phyloP scores from a whole-genome alignment of 2,113 vertebrate genomes.

The Rhombomys opimus region DNA sequence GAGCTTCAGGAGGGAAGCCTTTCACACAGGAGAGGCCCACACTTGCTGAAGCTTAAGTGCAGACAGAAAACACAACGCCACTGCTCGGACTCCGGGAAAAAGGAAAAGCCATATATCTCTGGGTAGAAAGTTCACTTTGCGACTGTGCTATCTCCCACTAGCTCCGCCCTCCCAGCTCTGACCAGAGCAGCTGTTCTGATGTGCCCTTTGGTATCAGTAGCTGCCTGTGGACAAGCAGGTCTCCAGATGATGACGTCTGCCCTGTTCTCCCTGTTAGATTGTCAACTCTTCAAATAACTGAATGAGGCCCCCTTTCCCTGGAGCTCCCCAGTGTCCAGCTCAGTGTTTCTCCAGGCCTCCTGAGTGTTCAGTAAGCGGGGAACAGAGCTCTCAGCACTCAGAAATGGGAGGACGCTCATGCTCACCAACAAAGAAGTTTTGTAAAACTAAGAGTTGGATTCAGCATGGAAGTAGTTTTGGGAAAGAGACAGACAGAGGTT shows the following conservation, averaged over 20 bases:
- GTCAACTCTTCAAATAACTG: background rate
- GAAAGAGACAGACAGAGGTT: background rate
- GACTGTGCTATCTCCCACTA: background rate
- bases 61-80: background rate
- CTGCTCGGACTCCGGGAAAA: background rate
- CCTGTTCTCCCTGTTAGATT: background rate
- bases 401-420: background rate
- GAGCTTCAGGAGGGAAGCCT: background rate
- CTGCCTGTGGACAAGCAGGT: fast-evolving
- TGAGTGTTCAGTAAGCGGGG: background rate
- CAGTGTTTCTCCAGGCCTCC: background rate
- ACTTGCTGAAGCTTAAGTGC: background rate
- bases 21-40: background rate
- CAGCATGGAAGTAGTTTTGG: background rate
- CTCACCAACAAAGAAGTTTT: background rate
- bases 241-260: background rate
- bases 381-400: background rate
- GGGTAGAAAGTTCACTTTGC: background rate
- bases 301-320: background rate
- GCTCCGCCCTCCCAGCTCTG: background rate
- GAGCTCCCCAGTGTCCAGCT: background rate
- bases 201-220: background rate
- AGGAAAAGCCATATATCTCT: background rate
- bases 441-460: background rate
- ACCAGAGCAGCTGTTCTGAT: background rate